Evolutionary conservation across 2,113 vertebrate genomes (phyloP).

Genomic region (Progne subis): DNA sequence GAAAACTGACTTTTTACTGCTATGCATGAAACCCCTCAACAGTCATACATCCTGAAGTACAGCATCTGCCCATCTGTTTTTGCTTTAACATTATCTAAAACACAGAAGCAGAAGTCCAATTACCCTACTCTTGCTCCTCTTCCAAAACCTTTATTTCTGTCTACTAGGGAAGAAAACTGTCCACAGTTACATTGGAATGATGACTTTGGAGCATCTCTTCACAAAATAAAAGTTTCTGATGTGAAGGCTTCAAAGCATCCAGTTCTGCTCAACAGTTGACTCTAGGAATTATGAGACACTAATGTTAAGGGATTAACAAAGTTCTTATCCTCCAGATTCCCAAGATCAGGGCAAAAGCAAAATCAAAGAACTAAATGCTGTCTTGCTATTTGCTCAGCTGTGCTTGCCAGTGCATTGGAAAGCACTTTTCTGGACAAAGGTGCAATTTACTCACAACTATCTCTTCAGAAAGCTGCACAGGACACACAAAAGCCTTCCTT

Average conservation of each 20-base stretch:
- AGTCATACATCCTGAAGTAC: not conserved
- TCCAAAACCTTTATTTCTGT: not conserved
- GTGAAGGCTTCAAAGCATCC: not conserved
- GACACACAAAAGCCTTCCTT: not conserved
- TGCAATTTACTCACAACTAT: not conserved
- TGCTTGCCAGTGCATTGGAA: rapidly evolving
- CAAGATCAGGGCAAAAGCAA: not conserved
- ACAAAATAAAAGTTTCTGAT: not conserved
- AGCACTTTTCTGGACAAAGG: not conserved
- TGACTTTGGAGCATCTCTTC: not conserved
- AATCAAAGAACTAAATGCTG: not conserved
- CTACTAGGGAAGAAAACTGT: not conserved
- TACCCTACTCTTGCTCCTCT: not conserved
- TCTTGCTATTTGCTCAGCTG: not conserved
- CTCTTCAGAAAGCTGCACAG: not conserved
- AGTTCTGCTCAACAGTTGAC: not conserved
- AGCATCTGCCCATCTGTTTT: not conserved
- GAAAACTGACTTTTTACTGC: not conserved
- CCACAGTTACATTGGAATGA: not conserved
- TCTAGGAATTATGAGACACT: not conserved
- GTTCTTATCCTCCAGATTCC: not conserved
- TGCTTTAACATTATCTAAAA: not conserved
- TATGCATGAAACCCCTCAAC: not conserved
- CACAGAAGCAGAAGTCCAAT: not conserved
- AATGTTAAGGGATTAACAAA: not conserved